phyloP scores from a whole-genome alignment of 1,140 invertebrate species.

The Calephelis virginiensis region DNA sequence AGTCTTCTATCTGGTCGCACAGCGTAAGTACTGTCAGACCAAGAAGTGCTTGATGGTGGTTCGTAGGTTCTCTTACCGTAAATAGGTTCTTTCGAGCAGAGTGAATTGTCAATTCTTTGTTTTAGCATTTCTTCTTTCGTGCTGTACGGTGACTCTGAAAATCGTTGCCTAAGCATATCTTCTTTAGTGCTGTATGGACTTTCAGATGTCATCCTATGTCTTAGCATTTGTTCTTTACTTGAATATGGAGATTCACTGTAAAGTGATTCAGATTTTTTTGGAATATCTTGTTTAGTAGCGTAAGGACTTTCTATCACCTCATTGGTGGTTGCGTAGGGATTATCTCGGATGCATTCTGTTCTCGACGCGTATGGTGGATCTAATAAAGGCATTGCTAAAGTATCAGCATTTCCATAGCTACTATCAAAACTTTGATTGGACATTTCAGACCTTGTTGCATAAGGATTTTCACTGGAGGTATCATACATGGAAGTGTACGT shows the following conservation, averaged over 20 bases:
- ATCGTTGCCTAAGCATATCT: constrained; percentile 71
- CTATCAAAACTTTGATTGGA: constrained; percentile 65
- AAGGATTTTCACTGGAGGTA: constrained; percentile 67
- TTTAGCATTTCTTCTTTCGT: constrained; percentile 71
- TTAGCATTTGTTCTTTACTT: constrained; percentile 73
- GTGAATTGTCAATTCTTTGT: constrained; percentile 63
- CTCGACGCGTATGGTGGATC: constrained; percentile 59
- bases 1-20: constrained; percentile 62
- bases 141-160: constrained; percentile 73
- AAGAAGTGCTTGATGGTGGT: constrained; percentile 61
- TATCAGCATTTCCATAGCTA: constrained; percentile 62
- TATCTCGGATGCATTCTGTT: constrained; percentile 53
- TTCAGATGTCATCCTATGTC: constrained; percentile 62
- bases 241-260: constrained; percentile 70
- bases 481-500: constrained; percentile 71
- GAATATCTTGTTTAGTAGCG: constrained; percentile 56
- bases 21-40: constrained; percentile 63
- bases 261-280: constrained; percentile 52
- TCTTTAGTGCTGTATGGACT: constrained; percentile 74
- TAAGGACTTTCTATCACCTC: constrained; percentile 64
- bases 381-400: constrained; percentile 56
- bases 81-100: constrained; percentile 52
- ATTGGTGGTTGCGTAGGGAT: constrained; percentile 50
- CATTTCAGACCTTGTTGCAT: constrained; percentile 64
- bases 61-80: constrained; percentile 72